Evolutionary conservation across 2,888 invertebrate genomes (phyloP), one percentile per base, ranked within the genome.

Genomic region (Agriopis marginaria): DNA sequence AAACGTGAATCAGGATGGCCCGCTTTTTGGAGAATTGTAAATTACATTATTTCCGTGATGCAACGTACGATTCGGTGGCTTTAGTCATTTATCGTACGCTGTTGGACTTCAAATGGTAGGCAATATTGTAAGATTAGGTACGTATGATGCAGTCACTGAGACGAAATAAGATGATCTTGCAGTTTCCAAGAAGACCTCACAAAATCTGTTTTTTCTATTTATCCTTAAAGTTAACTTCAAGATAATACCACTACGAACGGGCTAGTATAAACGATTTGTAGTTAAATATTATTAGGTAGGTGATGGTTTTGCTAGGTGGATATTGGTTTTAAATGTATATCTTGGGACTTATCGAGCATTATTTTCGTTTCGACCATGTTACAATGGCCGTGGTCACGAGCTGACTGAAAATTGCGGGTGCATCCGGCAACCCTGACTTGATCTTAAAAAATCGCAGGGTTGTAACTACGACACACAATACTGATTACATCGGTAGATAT

Each of bases 1-100:
- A 76, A 73, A 80, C 79, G 77, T 85, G 82, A 83, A 81, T 84
- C 86, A 82, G 79, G 78, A 79, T 84, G 82, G 62, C 81, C 80
- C 71, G 74, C 68, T 81, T 83, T 69, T 82, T 77, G 63, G 69
- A 71, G 74, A 71, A 79, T 77, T 80, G 66, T 68, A 72, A 75
- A 72, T 77, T 75, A 74, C 71, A 75, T 75, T 78, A 76, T 78
- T 75, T 74, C 70, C 65, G 71, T 78, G 74, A 78, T 81, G 74
- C 63, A 79, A 79, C 66, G 66, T 71, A 62, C 68, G 74, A 76
- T 77, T 75, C 71, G 72, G 68, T 68, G 67, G 58, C 64, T 72
- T 74, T 70, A 66, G 74, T 74, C 11, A 71, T 75, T 72, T 70
- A 74, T 75, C 70, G 53, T 72, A 72, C 74, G 71, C 70, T 68